Percentiles rank a stretch among this genome's conserved stretches.
Conservation (phyloP, 2,797 vertebrate genomes). For the Nyctibius grandis region DNA sequence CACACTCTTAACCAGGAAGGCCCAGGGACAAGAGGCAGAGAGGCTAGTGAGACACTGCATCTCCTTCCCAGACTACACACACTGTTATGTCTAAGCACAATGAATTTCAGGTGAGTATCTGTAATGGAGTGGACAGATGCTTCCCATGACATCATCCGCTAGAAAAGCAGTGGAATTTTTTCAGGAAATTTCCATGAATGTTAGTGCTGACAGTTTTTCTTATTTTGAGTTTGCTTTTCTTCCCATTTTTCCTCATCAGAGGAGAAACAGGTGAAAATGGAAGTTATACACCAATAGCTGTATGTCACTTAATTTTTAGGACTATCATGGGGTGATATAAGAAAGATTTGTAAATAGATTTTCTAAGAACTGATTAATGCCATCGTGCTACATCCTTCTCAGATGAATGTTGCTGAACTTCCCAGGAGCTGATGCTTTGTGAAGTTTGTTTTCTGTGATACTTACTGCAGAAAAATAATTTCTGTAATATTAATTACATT, state of each 20-base stretch:
- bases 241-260: neutral
- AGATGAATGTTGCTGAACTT: neutral
- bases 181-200: neutral
- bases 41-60: neutral
- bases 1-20: neutral
- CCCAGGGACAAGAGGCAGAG: neutral
- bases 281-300: neutral
- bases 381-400: neutral
- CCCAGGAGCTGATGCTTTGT: neutral
- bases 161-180: neutral
- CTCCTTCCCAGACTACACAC: neutral
- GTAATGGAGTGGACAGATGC: neutral
- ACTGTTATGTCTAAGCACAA: neutral
- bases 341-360: neutral
- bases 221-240: neutral
- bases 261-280: neutral
- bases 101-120: neutral
- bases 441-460: neutral
- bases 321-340: neutral
- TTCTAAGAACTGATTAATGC: neutral
- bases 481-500: neutral
- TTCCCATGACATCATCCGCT: rapidly evolving
- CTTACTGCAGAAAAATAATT: neutral
- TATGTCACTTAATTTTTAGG: neutral
- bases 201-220: neutral